Conservation (phyloP, 2,113 vertebrate species). For the Rhodinocichla rosea region DNA sequence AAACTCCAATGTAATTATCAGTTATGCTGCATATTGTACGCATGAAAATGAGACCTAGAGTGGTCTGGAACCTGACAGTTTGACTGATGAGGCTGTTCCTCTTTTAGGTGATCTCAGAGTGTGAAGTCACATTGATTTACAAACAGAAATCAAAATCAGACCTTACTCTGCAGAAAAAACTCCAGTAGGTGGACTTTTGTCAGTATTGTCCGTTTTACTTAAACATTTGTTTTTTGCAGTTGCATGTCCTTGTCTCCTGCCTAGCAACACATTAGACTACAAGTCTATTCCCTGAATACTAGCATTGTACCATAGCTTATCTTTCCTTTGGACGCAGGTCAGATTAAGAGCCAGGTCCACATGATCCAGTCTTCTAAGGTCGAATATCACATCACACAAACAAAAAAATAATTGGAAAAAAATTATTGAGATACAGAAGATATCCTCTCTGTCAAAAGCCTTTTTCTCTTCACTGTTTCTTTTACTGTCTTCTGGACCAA, state of each 20-base stretch:
- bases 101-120: neutral
- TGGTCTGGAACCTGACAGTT: neutral
- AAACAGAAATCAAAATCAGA: neutral
- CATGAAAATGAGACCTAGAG: neutral
- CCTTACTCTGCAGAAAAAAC: neutral
- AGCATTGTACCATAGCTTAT: neutral
- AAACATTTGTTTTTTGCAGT: neutral
- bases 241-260: neutral
- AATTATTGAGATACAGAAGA: neutral
- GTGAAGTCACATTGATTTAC: neutral
- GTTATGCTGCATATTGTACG: rapidly evolving
- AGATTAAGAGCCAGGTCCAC: neutral
- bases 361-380: neutral
- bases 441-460: neutral
- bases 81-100: neutral
- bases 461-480: neutral
- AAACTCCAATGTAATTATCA: neutral
- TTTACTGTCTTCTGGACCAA: neutral
- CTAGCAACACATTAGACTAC: neutral
- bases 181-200: neutral
- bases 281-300: neutral
- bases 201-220: neutral
- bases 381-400: neutral
- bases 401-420: neutral
- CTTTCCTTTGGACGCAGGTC: neutral